Evolutionary conservation across 23 tunicate genomes (phyloP), one percentile per base, ranked within the genome.

Genomic region (Ciona savignyi): DNA sequence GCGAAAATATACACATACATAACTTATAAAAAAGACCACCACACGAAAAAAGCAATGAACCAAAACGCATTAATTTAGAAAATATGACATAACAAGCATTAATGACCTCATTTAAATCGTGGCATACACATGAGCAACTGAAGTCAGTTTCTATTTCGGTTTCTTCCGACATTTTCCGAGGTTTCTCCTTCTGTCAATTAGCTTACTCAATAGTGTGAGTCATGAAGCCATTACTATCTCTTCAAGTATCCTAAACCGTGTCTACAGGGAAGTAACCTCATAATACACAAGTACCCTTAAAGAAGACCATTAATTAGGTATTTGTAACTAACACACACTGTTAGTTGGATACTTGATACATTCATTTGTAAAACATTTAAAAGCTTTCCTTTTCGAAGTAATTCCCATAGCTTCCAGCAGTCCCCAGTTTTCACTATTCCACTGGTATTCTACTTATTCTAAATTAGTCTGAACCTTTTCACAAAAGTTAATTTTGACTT

Each of bases 41-140:
- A 74, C 33, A 21, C 15, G 23, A 29, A 25, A 0, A 29, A n/a
- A 0, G 70, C 24, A 6, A 33, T 32, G 11, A 6, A 42, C 9
- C 9, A 42, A 6, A 42, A 6, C 11, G 56, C 9, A 15, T 42
- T 42, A 42, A 42, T 42, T 6, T 42, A 42, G 56, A 42, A 42
- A 9, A 15, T 1, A 6, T 32, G 6, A 63, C 67, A 23, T n/a
- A n/a, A n/a, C n/a, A n/a, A n/a, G n/a, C n/a, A n/a, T n/a, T n/a
- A n/a, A n/a, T n/a, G n/a, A 77, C 89, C 78, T 84, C 89, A 32
- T 70, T 61, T 27, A 77, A 49, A 30, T 84, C 89, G 30, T 84
- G 89, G 63, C 89, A 84, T 1, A 21, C 24, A 66, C 89, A 84
- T 76, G 77, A 77, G 32, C 89, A 84, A 48, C 82, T 72, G 3